Evolutionary conservation across 2,113 vertebrate genomes (phyloP).

Genomic region (Brachyhypopomus gauderio): DNA sequence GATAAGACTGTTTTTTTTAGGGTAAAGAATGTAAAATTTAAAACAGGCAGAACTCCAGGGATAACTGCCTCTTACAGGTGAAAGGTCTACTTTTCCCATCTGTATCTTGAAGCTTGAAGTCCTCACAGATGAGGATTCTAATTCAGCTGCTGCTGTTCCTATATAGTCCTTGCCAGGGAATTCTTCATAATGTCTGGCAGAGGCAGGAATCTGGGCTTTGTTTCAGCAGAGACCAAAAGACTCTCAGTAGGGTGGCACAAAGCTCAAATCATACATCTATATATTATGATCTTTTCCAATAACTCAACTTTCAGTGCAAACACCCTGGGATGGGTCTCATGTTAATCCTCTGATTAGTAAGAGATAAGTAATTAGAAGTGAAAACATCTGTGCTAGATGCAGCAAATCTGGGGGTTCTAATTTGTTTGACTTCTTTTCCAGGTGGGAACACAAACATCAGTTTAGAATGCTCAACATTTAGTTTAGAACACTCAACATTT

Average conservation of each 20-base stretch:
- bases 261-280: neutral
- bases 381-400: conserved; percentile 31
- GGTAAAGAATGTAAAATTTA: no score
- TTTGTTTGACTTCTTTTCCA: neutral
- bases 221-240: neutral
- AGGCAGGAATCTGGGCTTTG: neutral
- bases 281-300: neutral
- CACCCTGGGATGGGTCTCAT: conserved; percentile 26
- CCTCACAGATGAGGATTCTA: no score
- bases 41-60: no score
- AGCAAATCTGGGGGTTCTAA: conserved; percentile 6
- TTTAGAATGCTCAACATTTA: neutral
- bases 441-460: neutral
- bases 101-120: no score
- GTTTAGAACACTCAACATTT: neutral
- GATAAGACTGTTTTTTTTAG: no score
- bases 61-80: no score
- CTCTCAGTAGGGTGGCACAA: no score
- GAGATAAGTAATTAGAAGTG: conserved; percentile 52
- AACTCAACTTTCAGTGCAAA: conserved; percentile 12
- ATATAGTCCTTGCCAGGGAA: neutral
- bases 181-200: neutral
- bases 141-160: no score
- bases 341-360: conserved; percentile 46
- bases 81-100: no score